phyloP scores from a whole-genome alignment of 2,797 vertebrate species.

The Myiotriccus ornatus region DNA sequence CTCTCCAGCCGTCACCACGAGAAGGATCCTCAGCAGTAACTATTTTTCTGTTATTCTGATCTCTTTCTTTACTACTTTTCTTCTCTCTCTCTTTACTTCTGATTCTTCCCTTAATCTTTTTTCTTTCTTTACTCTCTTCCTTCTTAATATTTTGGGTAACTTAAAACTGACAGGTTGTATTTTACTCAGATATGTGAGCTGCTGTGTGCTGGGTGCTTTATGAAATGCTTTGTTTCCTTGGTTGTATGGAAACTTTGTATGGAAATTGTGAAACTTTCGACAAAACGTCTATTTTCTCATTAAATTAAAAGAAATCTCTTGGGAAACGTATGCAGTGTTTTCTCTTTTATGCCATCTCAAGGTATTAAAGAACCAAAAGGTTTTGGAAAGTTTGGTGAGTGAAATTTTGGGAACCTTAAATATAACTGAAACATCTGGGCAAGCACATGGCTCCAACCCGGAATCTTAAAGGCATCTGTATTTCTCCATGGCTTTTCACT shows the following conservation, averaged over 20 bases:
- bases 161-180: not conserved
- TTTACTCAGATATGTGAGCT: not conserved
- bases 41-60: not conserved
- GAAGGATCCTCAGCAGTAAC: not conserved
- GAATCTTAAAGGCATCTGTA: not conserved
- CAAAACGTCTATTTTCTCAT: not conserved
- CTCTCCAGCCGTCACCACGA: not conserved
- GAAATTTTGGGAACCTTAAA: not conserved
- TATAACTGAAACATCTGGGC: not conserved
- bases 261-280: not conserved
- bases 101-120: not conserved
- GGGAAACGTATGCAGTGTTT: not conserved
- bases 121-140: not conserved
- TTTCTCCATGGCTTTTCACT: not conserved
- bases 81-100: not conserved
- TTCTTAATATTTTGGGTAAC: not conserved
- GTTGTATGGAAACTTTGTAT: not conserved
- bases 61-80: not conserved
- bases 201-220: not conserved
- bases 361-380: not conserved
- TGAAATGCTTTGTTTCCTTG: not conserved
- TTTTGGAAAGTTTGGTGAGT: not conserved
- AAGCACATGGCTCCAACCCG: not conserved
- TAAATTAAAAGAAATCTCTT: not conserved
- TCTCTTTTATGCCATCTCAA: not conserved